Conservation (phyloP, 2,888 invertebrate species). For the Aleiodes leptofemur region DNA sequence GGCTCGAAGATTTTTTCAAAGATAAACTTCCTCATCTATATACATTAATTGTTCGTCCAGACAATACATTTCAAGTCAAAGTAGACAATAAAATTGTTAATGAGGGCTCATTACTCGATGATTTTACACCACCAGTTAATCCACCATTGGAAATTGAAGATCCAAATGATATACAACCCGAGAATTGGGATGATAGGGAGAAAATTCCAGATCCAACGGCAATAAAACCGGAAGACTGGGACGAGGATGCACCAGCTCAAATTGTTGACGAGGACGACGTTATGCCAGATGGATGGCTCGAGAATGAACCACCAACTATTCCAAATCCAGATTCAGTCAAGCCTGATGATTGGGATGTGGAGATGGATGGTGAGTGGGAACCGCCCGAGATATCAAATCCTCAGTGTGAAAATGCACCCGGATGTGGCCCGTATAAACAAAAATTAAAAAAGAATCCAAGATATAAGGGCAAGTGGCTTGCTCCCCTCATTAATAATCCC, state of each 20-base stretch:
- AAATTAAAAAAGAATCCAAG: constrained; percentile 91
- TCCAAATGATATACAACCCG: constrained; percentile 89
- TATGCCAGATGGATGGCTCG: constrained; percentile 95
- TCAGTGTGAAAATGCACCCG: constrained; percentile 83
- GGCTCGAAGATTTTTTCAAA: constrained; percentile 90
- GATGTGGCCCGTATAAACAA: constrained; percentile 94
- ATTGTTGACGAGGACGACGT: constrained; percentile 89
- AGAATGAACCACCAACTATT: constrained; percentile 90
- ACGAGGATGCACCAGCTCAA: constrained; percentile 94
- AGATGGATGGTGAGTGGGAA: constrained; percentile 99
- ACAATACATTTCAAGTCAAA: constrained; percentile 87
- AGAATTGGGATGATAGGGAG: constrained; percentile 97
- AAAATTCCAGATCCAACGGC: constrained; percentile 94
- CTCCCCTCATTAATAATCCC: constrained; percentile 93
- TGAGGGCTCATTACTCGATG: constrained; percentile 90
- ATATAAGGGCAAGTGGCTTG: constrained; percentile 95
- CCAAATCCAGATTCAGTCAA: constrained; percentile 91
- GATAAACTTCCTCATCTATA: constrained; percentile 96
- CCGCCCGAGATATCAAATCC: constrained; percentile 95
- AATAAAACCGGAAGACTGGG: constrained; percentile 96
- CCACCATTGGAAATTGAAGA: constrained; percentile 97
- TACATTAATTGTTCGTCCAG: constrained; percentile 86
- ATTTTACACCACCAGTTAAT: constrained; percentile 95
- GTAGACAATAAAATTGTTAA: constrained; percentile 91
- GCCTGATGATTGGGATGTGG: constrained; percentile 97